Evolutionary conservation across 1,140 invertebrate species (phyloP).

Genomic region (Drosophila pachea): DNA sequence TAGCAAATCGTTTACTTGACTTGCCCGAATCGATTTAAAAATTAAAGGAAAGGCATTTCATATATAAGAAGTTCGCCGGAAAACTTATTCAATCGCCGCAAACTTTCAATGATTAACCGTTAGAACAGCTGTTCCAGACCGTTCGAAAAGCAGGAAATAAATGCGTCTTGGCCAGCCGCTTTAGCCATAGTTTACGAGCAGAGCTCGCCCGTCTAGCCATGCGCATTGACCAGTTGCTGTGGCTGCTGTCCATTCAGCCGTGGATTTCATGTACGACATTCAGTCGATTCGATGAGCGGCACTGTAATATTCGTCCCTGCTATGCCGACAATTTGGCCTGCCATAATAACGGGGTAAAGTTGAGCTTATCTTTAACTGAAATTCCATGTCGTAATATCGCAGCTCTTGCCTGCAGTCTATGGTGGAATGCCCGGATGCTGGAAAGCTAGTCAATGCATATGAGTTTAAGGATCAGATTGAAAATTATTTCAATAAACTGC

Average conservation of each 20-base stretch:
- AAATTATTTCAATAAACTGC: slow-evolving; percentile 24
- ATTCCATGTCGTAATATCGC: not conserved
- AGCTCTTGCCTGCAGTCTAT: not conserved
- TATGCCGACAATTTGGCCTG: slow-evolving; percentile 25
- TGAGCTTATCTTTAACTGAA: not conserved
- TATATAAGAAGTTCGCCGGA: too few relatives aligned
- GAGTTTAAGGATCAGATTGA: not conserved
- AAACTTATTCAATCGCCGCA: not conserved
- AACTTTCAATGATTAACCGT: not conserved
- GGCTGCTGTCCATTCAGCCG: not conserved
- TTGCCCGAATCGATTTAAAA: too few relatives aligned
- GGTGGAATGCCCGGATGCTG: not conserved
- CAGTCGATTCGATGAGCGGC: not conserved
- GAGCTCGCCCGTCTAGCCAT: not conserved
- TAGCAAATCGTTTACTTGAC: too few relatives aligned
- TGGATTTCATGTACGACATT: not conserved
- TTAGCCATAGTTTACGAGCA: not conserved
- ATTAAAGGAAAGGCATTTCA: too few relatives aligned
- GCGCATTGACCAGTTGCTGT: not conserved
- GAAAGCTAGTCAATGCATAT: not conserved
- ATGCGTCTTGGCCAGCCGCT: not conserved
- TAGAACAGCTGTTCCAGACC: slow-evolving; percentile 10
- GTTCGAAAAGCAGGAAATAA: not conserved
- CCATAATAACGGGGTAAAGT: slow-evolving; percentile 28
- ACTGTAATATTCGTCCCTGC: slow-evolving; percentile 20